phyloP scores from a whole-genome alignment of 92 coral and sea anemone species.

The Zoanthus gigantus region DNA sequence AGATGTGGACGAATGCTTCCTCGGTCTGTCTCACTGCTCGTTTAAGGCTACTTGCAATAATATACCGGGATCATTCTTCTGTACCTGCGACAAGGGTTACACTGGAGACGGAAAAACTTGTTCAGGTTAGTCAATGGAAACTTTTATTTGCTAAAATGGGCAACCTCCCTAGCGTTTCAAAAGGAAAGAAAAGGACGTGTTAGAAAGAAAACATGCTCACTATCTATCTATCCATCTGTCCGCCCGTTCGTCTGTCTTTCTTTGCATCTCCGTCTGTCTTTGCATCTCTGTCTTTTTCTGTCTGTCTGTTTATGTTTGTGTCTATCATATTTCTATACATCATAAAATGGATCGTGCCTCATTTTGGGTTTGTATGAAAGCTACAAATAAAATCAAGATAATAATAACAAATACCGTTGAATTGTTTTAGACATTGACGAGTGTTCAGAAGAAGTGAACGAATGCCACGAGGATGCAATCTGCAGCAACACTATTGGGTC shows the following conservation, averaged over 20 bases:
- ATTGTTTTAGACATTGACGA: not conserved
- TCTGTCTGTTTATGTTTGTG: too few species aligned
- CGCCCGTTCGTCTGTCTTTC: too few species aligned
- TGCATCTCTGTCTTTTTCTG: too few species aligned
- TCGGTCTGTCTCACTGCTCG: not conserved
- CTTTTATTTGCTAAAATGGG: not conserved
- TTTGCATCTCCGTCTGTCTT: too few species aligned
- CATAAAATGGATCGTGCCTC: too few species aligned
- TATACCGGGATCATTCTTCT: not conserved
- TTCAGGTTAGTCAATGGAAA: not conserved
- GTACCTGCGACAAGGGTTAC: not conserved
- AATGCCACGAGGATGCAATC: not conserved
- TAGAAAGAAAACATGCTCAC: too few species aligned
- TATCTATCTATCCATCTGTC: too few species aligned
- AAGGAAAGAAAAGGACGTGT: too few species aligned
- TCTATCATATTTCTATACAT: too few species aligned
- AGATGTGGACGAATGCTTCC: not conserved
- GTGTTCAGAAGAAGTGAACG: not conserved
- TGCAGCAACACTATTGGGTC: slow-evolving; percentile 7
- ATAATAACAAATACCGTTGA: not conserved
- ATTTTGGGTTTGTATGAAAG: not conserved
- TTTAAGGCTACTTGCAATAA: not conserved
- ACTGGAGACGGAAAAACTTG: not conserved
- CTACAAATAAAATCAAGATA: not conserved
- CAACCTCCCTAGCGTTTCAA: not conserved